Evolutionary conservation across 2,888 invertebrate genomes (phyloP).

Genomic region (Bruchidius siliquastri): DNA sequence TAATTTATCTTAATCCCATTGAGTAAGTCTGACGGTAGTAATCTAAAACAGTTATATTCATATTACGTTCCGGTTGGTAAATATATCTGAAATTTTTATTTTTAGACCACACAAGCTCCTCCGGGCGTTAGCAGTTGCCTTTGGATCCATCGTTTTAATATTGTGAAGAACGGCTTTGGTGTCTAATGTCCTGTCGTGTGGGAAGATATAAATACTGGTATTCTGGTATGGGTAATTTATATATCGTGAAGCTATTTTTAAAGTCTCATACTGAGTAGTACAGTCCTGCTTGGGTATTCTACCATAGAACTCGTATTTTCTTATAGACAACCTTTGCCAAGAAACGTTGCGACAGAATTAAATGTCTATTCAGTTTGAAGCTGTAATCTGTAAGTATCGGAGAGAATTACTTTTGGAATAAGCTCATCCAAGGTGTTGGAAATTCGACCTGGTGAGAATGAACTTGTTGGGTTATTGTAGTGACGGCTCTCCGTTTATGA

Average conservation of each 20-base stretch:
- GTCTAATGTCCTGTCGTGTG: background rate
- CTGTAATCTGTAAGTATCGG: too few relatives aligned
- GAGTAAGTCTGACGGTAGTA: background rate
- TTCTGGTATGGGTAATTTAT: background rate
- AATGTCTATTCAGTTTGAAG: too few relatives aligned
- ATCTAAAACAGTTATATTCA: background rate
- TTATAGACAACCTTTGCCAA: too few relatives aligned
- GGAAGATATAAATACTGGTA: background rate
- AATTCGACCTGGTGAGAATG: too few relatives aligned
- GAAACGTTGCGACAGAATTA: too few relatives aligned
- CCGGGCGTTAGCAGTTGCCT: background rate
- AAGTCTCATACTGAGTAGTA: background rate
- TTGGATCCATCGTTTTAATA: background rate
- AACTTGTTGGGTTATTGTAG: too few relatives aligned
- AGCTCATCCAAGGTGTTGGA: too few relatives aligned
- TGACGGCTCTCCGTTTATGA: too few relatives aligned
- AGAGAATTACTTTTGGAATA: too few relatives aligned
- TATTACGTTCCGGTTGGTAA: background rate
- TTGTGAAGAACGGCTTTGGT: background rate
- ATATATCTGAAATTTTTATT: background rate
- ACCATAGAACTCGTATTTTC: too few relatives aligned
- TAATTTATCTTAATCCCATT: background rate
- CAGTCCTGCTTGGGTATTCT: background rate
- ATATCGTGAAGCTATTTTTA: background rate
- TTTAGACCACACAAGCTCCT: background rate